Evolutionary conservation across 2,113 vertebrate species (phyloP).

Genomic region (Macroglossus sobrinus): DNA sequence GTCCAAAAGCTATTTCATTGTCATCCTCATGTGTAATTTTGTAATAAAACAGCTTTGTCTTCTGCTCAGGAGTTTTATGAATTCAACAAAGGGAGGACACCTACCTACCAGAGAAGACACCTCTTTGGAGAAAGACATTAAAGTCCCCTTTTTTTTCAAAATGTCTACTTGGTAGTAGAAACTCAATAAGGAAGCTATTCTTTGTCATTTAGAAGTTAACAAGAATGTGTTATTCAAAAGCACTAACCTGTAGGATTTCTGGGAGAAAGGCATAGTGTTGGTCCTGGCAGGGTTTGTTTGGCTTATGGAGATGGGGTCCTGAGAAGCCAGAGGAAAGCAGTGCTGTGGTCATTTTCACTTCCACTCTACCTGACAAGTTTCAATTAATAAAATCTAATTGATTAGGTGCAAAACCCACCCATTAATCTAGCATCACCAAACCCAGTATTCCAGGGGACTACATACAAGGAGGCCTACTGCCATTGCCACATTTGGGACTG

Average conservation of each 20-base stretch:
- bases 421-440: not conserved
- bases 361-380: not conserved
- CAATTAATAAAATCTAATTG: not conserved
- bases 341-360: not conserved
- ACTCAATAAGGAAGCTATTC: not conserved
- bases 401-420: not conserved
- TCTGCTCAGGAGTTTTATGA: not conserved
- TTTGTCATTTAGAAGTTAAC: not conserved
- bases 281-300: not conserved
- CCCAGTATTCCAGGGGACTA: not conserved
- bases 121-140: not conserved
- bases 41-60: not conserved
- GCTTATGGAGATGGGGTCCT: not conserved
- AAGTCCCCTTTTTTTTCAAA: not conserved
- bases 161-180: not conserved
- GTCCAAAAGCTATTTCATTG: not conserved
- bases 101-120: not conserved
- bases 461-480: not conserved
- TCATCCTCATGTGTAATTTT: not conserved
- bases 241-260: rapidly evolving
- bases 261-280: not conserved
- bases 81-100: not conserved
- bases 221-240: not conserved
- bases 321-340: not conserved
- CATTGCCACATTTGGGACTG: not conserved